Base-by-base conservation (phyloP, 2,113 vertebrate species). In the Oreotrochilus melanogaster region DNA sequence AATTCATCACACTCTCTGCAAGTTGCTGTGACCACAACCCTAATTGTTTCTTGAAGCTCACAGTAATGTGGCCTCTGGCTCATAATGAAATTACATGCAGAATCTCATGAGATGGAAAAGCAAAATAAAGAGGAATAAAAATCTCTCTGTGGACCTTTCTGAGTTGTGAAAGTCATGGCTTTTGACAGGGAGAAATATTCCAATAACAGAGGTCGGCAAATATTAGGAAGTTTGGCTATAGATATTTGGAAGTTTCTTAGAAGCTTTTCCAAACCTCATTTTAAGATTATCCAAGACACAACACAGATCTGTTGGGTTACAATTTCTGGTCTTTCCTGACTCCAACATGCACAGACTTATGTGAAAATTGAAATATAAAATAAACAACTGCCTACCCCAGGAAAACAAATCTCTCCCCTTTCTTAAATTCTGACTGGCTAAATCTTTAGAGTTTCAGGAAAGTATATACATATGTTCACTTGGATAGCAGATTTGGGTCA, bases 221-320 rank as follows among this genome's bases (percentile, higher is more conserved):
- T 96, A 76, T 72, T 92, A 86, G 58, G 48, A 92, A 78, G 80
- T 95, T 95, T 94, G 93, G 81, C 95, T 80, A 74, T 74, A 95
- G 80, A 88, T 93, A 76, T 31, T 89, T 91, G 71, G 75, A 89
- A 88, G 43, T 91, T 92, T 92, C 81, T 96, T 78, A 92, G 93
- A 95, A 70, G 85, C n/a, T 86, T 90, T 89, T 96, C 93, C 93
- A 96, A 92, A 79, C 81, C 74, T 94, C 89, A 78, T 96, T 24
- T 79, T 85, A 83, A 90, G 75, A 93, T 91, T 88, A 76, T 94
- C 71, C 84, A 95, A 96, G 89, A 93, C 81, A 79, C 91, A 75
- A 45, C 3, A 14, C 87, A 95, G 81, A 92, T 83, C 85, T 74
- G 39, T 60, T 60, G 61, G 48, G 82, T 86, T 93, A 88, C 33